phyloP scores from a whole-genome alignment of 2,888 invertebrate genomes.

The Aromia moschata region DNA sequence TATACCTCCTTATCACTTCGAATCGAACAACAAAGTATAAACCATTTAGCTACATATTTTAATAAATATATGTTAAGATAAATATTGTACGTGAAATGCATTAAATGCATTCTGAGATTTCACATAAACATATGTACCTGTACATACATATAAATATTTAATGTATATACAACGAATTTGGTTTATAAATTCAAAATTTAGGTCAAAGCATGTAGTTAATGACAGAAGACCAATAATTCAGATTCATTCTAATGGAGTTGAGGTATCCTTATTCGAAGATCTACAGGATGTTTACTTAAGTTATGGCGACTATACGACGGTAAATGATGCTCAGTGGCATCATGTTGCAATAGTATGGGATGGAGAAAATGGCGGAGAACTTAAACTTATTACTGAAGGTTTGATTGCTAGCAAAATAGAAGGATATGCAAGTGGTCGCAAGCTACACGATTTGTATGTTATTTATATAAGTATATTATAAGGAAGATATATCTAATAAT shows the following conservation, averaged over 20 bases:
- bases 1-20: no score
- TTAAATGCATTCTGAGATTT: no score
- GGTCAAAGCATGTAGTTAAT: slow-evolving; percentile 80
- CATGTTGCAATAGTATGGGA: slow-evolving; percentile 96
- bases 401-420: slow-evolving; percentile 92
- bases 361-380: slow-evolving; percentile 83
- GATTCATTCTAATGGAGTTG: slow-evolving; percentile 92
- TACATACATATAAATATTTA: no score
- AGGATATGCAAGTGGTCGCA: slow-evolving; percentile 85
- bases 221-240: slow-evolving; percentile 85
- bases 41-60: no score
- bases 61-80: no score
- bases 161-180: no score
- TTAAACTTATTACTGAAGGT: slow-evolving; percentile 94
- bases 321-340: slow-evolving; percentile 97
- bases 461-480: background rate
- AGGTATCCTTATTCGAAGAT: slow-evolving; percentile 88
- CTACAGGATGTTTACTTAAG: slow-evolving; percentile 89
- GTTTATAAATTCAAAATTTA: no score
- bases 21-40: no score
- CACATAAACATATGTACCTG: no score
- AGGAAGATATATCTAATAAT: background rate
- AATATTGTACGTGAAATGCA: no score
- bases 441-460: slow-evolving; percentile 83
- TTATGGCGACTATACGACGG: slow-evolving; percentile 90